Conservation (phyloP, 2,797 vertebrate genomes). For the Benthosema pterotum region DNA sequence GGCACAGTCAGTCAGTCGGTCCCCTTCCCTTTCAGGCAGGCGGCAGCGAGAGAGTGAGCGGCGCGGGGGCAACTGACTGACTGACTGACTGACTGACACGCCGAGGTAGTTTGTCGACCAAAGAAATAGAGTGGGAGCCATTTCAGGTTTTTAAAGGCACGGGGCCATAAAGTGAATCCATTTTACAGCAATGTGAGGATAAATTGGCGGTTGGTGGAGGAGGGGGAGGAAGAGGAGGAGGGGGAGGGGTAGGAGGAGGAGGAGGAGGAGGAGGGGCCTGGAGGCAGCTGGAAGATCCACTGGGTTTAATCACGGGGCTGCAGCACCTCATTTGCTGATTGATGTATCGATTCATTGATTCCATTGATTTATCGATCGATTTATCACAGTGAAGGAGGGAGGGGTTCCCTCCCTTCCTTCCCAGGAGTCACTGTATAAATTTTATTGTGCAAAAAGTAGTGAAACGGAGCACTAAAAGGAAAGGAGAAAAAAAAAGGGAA, state of each 20-base stretch:
- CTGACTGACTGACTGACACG: slow-evolving; percentile 21
- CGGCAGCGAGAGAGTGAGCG: too few relatives aligned
- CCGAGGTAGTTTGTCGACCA: slow-evolving; percentile 22
- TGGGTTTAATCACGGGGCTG: slow-evolving; percentile 34
- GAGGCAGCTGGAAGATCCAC: slow-evolving; percentile 21
- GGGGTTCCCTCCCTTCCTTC: too few relatives aligned
- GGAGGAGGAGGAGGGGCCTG: slow-evolving; percentile 30
- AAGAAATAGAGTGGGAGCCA: slow-evolving; percentile 28
- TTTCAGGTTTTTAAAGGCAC: slow-evolving; percentile 34
- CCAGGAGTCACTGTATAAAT: too few relatives aligned
- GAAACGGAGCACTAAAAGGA: too few relatives aligned
- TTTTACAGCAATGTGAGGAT: slow-evolving; percentile 38
- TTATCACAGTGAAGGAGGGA: too few relatives aligned
- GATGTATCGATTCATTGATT: too few relatives aligned
- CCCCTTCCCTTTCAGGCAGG: slow-evolving; percentile 22
- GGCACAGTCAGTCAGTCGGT: slow-evolving; percentile 15
- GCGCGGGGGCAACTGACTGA: slow-evolving; percentile 18
- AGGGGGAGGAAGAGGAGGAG: slow-evolving; percentile 26
- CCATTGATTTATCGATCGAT: too few relatives aligned
- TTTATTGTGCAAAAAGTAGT: too few relatives aligned
- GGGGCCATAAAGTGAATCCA: slow-evolving; percentile 42
- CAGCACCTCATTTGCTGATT: too few relatives aligned
- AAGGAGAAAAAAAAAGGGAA: too few relatives aligned
- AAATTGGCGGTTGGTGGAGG: slow-evolving; percentile 24
- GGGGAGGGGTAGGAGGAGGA: slow-evolving; percentile 17